Evolutionary conservation across 1,140 invertebrate species (phyloP).

Genomic region (Sycobia sp.): DNA sequence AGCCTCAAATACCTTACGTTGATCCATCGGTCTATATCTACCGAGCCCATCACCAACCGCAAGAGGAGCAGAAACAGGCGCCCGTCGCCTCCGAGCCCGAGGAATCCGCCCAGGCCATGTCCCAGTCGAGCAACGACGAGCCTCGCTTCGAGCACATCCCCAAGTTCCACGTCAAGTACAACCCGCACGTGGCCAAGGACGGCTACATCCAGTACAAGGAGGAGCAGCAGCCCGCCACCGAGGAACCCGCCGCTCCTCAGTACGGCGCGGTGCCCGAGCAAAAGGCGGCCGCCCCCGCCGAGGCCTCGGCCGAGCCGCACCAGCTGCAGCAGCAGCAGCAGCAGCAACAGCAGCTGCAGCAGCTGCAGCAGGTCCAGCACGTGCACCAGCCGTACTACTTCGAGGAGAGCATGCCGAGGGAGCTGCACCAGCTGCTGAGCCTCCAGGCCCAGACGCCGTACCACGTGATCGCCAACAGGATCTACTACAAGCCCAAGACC

Average conservation of each 20-base stretch:
- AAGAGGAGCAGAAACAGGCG: slow-evolving; percentile 2
- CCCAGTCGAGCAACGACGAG: not conserved
- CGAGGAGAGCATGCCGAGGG: slow-evolving; percentile 46
- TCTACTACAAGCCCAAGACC: slow-evolving; percentile 49
- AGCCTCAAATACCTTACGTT: slow-evolving; percentile 48
- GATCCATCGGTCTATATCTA: slow-evolving; percentile 52
- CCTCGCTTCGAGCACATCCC: slow-evolving; percentile 3
- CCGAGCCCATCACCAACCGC: slow-evolving; percentile 18
- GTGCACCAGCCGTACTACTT: slow-evolving; percentile 13
- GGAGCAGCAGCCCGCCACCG: slow-evolving; percentile 30
- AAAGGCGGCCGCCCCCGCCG: not conserved
- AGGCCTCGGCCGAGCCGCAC: not conserved
- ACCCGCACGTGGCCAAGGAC: not conserved
- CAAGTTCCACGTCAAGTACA: not conserved
- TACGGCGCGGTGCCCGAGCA: slow-evolving; percentile 26
- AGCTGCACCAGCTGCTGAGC: slow-evolving; percentile 51
- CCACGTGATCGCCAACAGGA: slow-evolving; percentile 55
- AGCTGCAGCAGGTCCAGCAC: slow-evolving; percentile 4
- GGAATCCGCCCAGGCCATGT: not conserved
- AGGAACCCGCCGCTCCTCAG: slow-evolving; percentile 14
- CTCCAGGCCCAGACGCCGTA: slow-evolving; percentile 56
- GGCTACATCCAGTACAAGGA: slow-evolving; percentile 42
- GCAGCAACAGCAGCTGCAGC: not conserved
- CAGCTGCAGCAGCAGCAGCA: slow-evolving; percentile 4
- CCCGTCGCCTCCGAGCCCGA: not conserved